Conservation (phyloP, 2,888 invertebrate genomes). For the Dasypogon diadema region DNA sequence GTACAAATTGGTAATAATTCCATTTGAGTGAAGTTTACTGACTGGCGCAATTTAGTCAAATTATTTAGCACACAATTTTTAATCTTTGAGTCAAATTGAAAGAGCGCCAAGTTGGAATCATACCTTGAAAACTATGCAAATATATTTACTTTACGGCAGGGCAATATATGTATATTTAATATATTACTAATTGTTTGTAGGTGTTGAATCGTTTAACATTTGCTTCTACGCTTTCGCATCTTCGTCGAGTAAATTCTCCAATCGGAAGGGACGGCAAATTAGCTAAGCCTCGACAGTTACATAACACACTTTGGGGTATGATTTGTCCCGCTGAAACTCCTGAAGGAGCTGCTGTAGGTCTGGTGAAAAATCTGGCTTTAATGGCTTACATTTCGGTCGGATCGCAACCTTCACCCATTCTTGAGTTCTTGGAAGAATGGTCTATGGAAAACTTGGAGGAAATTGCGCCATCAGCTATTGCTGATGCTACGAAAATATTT, state of each 20-base stretch:
- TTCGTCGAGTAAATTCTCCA: constrained; percentile 97
- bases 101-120: too few relatives aligned
- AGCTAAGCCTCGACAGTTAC: constrained; percentile 98
- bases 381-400: constrained; percentile 99
- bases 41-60: too few relatives aligned
- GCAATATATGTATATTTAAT: too few relatives aligned
- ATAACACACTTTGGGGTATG: constrained; percentile 99
- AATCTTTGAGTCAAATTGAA: too few relatives aligned
- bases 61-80: too few relatives aligned
- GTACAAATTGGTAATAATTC: too few relatives aligned
- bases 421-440: constrained; percentile 99
- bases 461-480: constrained; percentile 98
- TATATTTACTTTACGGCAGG: too few relatives aligned
- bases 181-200: constrained; percentile 71
- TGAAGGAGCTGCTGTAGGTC: constrained; percentile 95
- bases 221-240: constrained; percentile 98
- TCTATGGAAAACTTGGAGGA: constrained; percentile 99
- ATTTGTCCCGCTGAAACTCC: constrained; percentile 99
- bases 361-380: constrained; percentile 98
- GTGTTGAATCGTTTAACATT: constrained; percentile 98
- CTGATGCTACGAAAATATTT: constrained; percentile 99
- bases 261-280: constrained; percentile 99
- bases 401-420: constrained; percentile 97
- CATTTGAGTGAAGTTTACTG: too few relatives aligned
- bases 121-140: too few relatives aligned